Evolutionary conservation across 2,888 invertebrate species (phyloP), one percentile per base, ranked within the genome.

Genomic region (Apamea monoglypha): DNA sequence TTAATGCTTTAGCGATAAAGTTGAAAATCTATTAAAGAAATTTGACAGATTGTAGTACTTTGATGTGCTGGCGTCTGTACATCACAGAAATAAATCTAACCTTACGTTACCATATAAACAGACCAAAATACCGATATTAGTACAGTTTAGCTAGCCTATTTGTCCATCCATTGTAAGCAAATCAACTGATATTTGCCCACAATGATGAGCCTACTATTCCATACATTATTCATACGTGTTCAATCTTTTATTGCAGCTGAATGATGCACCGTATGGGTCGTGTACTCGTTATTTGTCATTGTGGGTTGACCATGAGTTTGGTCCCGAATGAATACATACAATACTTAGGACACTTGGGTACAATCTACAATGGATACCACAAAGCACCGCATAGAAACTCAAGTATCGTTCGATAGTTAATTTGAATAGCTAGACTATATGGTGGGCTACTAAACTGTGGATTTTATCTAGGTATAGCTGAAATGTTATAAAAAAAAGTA

Each of bases 191-290:
- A 91, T 92, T 91, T 89, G 85, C 86, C 80, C 82, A 88, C 82
- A 88, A 83, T 84, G 68, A 81, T 75, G 64, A 29, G 69, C 53
- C 63, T 85, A 89, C 87, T 88, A 90, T 89, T 80, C 83, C 47
- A 93, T 95, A 90, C 91, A 94, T 95, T 89, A 95, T 95, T 92
- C 92, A 95, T 93, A 83, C 82, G 86, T 90, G 82, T 86, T 87
- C 87, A 88, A 89, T 92, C 85, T 90, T 89, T 87, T 88, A 88
- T 89, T 89, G 87, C 89, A 83, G 75, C 85, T 80, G 69, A 71
- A 74, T 84, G 89, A 89, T 88, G 82, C 82, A 53, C 69, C 64
- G 70, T 75, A 76, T 81, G 77, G 59, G 29, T 53, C 68, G 74
- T 68, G 79, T 66, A 67, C 76, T 82, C 67, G 67, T 66, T 71